A percentile compares a stretch with the other conserved stretches of the same genome.
These are phyloP conservation scores for Drosophila maculinotata DNA, from an alignment of 2,888 invertebrate genomes.

Conservation along the genomic window DNA sequence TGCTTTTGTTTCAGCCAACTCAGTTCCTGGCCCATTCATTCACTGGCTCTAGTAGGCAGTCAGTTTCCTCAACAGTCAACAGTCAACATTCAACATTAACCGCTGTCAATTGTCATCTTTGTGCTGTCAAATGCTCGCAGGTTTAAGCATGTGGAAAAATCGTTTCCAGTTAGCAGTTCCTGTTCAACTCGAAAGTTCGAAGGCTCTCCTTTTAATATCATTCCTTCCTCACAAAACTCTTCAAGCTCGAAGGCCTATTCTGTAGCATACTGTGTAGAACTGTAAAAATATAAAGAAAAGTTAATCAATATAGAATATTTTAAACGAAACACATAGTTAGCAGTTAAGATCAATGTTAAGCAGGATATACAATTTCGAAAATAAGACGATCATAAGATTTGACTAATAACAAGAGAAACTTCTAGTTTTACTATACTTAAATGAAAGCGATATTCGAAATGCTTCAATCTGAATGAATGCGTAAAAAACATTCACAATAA, in stretches of 20 bases:
- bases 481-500: too few species aligned
- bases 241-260: not conserved
- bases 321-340: too few species aligned
- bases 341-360: too few species aligned
- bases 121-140: slow-evolving; percentile 33
- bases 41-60: slow-evolving; percentile 4
- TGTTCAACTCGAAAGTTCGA: slow-evolving; percentile 26
- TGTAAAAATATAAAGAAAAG: too few species aligned
- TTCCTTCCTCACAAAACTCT: not conserved
- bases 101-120: slow-evolving; percentile 71
- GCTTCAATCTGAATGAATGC: too few species aligned
- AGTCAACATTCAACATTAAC: slow-evolving; percentile 35
- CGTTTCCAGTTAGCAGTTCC: slow-evolving; percentile 74
- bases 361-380: too few species aligned
- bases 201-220: not conserved
- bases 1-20: slow-evolving; percentile 48
- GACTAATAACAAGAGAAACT: too few species aligned
- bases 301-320: too few species aligned
- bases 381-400: too few species aligned
- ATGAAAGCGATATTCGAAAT: too few species aligned
- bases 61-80: slow-evolving; percentile 37
- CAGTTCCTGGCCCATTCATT: slow-evolving; percentile 12
- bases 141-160: slow-evolving; percentile 77
- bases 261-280: too few species aligned
- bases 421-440: too few species aligned